Evolutionary conservation across 2,888 invertebrate species (phyloP).

Genomic region (Aspidiotus rigidus): DNA sequence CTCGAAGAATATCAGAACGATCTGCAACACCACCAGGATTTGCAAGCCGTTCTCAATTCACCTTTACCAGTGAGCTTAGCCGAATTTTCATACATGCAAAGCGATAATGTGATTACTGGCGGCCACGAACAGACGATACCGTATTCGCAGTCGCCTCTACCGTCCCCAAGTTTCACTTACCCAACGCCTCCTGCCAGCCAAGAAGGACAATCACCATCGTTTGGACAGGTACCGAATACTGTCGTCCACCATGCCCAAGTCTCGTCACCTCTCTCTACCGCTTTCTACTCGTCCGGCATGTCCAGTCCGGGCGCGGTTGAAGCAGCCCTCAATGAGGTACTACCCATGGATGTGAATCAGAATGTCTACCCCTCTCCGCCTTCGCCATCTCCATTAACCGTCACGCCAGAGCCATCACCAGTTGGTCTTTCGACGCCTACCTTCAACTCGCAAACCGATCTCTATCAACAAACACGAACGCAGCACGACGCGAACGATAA

Average conservation of each 20-base stretch:
- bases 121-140: constrained; percentile 22
- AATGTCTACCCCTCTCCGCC: constrained; percentile 47
- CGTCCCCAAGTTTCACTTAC: constrained; percentile 66
- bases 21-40: constrained; percentile 54
- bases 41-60: constrained; percentile 67
- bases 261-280: constrained; percentile 42
- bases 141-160: constrained; percentile 40
- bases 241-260: constrained; percentile 45
- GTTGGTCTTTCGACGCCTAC: constrained; percentile 46
- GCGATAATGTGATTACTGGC: constrained; percentile 19
- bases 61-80: constrained; percentile 69
- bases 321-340: constrained; percentile 72
- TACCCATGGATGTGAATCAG: constrained; percentile 47
- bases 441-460: constrained; percentile 22
- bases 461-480: not conserved
- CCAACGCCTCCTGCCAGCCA: constrained; percentile 83
- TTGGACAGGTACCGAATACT: constrained; percentile 41
- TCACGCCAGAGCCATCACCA: constrained; percentile 53
- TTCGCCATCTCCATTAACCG: constrained; percentile 45
- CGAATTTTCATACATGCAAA: constrained; percentile 49
- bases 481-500: constrained; percentile 11
- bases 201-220: constrained; percentile 61
- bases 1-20: constrained; percentile 46
- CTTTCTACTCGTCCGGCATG: constrained; percentile 78
- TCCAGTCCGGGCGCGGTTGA: constrained; percentile 80